Conservation (phyloP, 2,797 vertebrate genomes). For the Valencia hispanica region DNA sequence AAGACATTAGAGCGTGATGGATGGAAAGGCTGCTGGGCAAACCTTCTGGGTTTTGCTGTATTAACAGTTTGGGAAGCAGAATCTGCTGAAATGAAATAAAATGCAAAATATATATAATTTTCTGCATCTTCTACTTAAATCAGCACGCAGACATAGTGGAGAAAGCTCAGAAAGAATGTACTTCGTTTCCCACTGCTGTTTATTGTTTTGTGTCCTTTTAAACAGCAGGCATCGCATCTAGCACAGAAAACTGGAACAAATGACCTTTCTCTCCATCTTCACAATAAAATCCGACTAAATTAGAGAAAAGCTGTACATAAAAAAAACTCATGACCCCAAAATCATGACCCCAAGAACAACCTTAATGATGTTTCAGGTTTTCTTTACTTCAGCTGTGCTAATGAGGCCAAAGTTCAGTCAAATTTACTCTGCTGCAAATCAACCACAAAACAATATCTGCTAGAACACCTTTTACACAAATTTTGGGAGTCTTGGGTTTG, state of each 20-base stretch:
- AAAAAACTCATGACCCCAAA: neutral
- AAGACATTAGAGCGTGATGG: slow-evolving; percentile 2
- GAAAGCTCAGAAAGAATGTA: neutral
- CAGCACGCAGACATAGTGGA: neutral
- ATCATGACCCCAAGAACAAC: neutral
- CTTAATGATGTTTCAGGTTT: neutral
- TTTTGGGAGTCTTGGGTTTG: neutral
- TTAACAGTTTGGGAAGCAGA: neutral
- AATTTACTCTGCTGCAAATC: neutral
- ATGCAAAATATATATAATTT: too few relatives aligned
- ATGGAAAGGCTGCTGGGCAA: neutral
- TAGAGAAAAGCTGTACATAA: neutral
- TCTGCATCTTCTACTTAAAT: neutral
- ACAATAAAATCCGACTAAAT: neutral
- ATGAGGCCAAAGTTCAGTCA: neutral
- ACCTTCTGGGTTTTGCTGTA: slow-evolving; percentile 1
- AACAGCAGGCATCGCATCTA: neutral
- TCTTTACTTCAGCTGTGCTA: neutral
- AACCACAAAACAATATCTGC: neutral
- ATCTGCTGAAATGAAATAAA: slow-evolving; percentile 21
- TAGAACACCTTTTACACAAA: neutral
- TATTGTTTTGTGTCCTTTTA: neutral
- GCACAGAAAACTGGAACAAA: neutral
- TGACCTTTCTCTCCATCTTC: neutral
- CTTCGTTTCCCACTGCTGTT: neutral